Percentiles rank a stretch among this genome's conserved stretches.
Evolutionary conservation across 1,140 invertebrate genomes (phyloP).

Genomic region (Lordiphosa mommai): DNA sequence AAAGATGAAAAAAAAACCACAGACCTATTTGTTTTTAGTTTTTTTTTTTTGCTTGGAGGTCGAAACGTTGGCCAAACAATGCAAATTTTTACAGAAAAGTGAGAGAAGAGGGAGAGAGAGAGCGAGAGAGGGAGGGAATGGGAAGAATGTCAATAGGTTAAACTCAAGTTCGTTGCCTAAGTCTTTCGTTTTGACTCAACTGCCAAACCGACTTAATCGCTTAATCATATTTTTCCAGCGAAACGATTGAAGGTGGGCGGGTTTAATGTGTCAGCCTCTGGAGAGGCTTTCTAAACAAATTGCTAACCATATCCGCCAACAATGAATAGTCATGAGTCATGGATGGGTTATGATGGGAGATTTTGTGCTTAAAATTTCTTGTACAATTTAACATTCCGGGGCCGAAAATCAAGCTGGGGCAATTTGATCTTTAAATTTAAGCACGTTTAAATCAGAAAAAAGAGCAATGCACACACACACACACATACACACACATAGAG

Average conservation of each 20-base stretch:
- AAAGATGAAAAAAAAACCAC: slow-evolving; percentile 34
- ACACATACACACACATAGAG: slow-evolving; percentile 24
- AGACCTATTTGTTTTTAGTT: slow-evolving; percentile 39
- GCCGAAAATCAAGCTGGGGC: slow-evolving; percentile 41
- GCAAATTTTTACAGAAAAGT: slow-evolving; percentile 46
- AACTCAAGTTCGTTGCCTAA: slow-evolving; percentile 64
- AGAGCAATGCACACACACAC: slow-evolving; percentile 53
- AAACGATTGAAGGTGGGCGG: slow-evolving; percentile 32
- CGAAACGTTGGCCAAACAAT: slow-evolving; percentile 54
- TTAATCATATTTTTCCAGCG: slow-evolving; percentile 42
- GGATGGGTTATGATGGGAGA: too few relatives aligned
- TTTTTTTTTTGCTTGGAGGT: slow-evolving; percentile 38
- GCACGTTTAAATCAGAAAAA: slow-evolving; percentile 69
- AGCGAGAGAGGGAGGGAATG: not conserved
- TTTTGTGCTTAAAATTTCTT: slow-evolving; percentile 18
- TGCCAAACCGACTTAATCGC: slow-evolving; percentile 19
- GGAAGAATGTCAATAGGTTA: slow-evolving; percentile 66
- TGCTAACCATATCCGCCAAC: slow-evolving; percentile 57
- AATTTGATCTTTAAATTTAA: slow-evolving; percentile 78
- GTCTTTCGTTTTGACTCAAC: slow-evolving; percentile 51
- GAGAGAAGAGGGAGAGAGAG: not conserved
- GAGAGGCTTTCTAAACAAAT: slow-evolving; percentile 47
- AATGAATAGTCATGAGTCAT: slow-evolving; percentile 2
- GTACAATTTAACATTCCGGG: slow-evolving; percentile 64
- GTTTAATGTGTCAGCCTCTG: slow-evolving; percentile 38